Base-by-base conservation (phyloP, 2,113 vertebrate species). In the human region DNA sequence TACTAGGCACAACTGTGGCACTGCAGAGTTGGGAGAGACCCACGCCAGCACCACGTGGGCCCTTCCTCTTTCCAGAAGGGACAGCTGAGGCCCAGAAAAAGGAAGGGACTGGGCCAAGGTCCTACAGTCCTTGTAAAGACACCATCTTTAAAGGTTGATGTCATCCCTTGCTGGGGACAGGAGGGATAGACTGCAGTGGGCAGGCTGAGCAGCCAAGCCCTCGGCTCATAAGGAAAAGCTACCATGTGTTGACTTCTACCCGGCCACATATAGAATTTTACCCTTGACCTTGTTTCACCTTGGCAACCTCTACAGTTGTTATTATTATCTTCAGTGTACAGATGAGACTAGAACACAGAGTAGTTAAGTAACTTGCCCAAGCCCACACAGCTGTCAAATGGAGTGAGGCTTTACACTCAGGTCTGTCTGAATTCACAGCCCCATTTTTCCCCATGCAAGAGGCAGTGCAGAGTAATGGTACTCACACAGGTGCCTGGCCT, bases 401-500 rank as follows among this genome's bases (percentile, higher is more conserved):
- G 25, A 59, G 35, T 18, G 3, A 59, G 32, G 43, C 20, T 92
- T 27, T 45, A 55, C 73, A 38, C 55, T 38, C 59, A 6, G 5
- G 48, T 75, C 85, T 68, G 3, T 81, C 38, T n/a, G 88, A 70
- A 45, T 80, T 80, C 70, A 8, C 30, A 85, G 23, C 18, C 30
- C 59, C 40, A 22, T 27, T 73, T 57, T 50, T 40, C 9, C n/a
- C n/a, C 32, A 14, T 6, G 27, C 64, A n/a, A 27, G 13, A 22
- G 5, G 32, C 68, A 30, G 18, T 16, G 35, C 38, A 0, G 7
- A 50, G 73, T 43, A 5, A 7, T 0, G 57, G 32, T 8, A 18
- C 45, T 57, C 61, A 12, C 45, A 0, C 0, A 8, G 30, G 43
- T 2, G 2, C 70, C 43, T 4, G n/a, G 35, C 25, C 52, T 2